Evolutionary conservation across 1,140 invertebrate species (phyloP), one percentile per base, ranked within the genome.

Genomic region (Drosophila bocqueti): DNA sequence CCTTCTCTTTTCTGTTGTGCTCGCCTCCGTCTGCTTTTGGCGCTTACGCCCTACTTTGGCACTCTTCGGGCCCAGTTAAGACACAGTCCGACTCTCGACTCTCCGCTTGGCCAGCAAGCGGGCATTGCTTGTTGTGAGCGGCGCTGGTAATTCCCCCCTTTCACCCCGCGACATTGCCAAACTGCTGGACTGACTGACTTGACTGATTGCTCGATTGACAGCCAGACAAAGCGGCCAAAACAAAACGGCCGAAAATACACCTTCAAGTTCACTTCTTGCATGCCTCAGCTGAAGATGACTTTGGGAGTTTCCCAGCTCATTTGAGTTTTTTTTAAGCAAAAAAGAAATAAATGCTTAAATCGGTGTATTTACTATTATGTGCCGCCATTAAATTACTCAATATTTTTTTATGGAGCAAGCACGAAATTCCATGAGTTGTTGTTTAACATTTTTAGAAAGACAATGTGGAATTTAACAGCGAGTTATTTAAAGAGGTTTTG

Each of bases 21-120:
- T 71, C 69, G 26, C 49, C n/a, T 52, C 59, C 38, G 55, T 59
- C 26, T 62, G 45, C 21, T 69, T 79, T 76, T 65, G 52, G 72
- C 77, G 66, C 77, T 77, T 49, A 76, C 81, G 77, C 81, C 81
- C 81, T 72, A 83, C 79, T 69, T 86, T 52, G 38, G 3, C 58
- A 59, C 47, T 29, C 43, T 54, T 43, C 26, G 52, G 50, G 60
- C 60, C 60, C 63, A 49, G 71, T 49, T 55, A 34, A 73, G 49
- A 26, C 58, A 16, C 38, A 31, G 4, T 31, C 31, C 31, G 31
- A 8, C 29, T 49, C 36, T 66, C 31, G 31, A 8, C 29, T 49
- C 36, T 66, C 58, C 50, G 24, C 21, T 73, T 76, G 69, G 60
- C 72, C 73, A 62, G 66, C 65, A 13, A 8, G 50, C 50, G 31